Conservation (phyloP, 2,797 vertebrate species). For the Benthosema pterotum region DNA sequence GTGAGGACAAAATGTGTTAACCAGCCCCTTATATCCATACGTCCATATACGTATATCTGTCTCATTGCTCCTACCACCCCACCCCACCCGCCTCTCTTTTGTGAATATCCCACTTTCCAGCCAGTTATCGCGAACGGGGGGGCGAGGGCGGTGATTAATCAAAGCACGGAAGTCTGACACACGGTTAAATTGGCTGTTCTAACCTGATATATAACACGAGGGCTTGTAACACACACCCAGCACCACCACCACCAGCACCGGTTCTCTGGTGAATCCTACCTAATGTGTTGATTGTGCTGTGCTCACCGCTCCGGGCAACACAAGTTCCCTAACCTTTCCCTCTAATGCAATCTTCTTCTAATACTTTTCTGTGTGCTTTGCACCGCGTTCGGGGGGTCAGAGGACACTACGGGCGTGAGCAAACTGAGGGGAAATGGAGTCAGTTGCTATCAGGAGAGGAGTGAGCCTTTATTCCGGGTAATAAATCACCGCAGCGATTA, state of each 20-base stretch:
- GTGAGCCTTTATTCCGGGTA: constrained; percentile 27
- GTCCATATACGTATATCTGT: constrained; percentile 65
- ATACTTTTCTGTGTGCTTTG: constrained; percentile 50
- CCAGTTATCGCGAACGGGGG: constrained; percentile 54
- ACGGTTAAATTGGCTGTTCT: constrained; percentile 75
- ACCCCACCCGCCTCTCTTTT: background rate
- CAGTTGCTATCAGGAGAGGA: constrained; percentile 39
- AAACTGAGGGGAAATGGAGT: constrained; percentile 34
- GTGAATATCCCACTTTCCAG: constrained; percentile 63
- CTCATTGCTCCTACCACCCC: constrained; percentile 66
- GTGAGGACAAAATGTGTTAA: too few species aligned
- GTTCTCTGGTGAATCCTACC: constrained; percentile 65
- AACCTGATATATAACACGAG: constrained; percentile 77
- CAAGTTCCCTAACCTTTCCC: constrained; percentile 56
- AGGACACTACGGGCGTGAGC: constrained; percentile 38
- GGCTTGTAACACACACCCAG: constrained; percentile 53
- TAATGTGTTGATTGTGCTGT: constrained; percentile 62
- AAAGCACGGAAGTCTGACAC: constrained; percentile 71
- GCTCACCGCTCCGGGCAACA: constrained; percentile 62
- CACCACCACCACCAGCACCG: constrained; percentile 33
- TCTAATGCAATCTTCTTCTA: constrained; percentile 65
- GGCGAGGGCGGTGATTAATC: constrained; percentile 76
- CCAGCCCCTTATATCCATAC: constrained; percentile 61
- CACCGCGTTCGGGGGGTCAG: constrained; percentile 56
- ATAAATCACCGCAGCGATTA: constrained; percentile 59